Base-by-base conservation (phyloP, 2,113 vertebrate species). In the Sinocyclocheilus grahami region DNA sequence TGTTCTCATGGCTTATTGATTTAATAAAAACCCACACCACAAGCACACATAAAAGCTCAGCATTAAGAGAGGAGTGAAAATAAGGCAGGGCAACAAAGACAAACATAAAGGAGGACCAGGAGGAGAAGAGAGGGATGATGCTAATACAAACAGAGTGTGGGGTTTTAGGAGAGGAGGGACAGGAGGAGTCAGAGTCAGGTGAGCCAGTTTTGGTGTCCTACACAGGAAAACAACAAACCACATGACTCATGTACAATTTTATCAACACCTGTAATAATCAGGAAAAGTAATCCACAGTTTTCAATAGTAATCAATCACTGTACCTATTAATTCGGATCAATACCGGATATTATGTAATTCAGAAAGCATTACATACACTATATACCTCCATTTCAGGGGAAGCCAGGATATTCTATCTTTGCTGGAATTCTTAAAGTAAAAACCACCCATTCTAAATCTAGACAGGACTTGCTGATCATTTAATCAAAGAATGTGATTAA, bases 71-170 rank as follows among this genome's bases (percentile, higher is more conserved):
- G 33, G 37, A 12, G 37, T 42, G 22, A 11, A 72, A 18, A 71
- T 8, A 18, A 14, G 65, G 14, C 30, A 67, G 30, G 16, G 20
- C 48, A 48, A 22, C 55, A 60, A 20, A 53, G n/a, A 72, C 55
- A 42, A 30, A 30, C 3, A 86, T 18, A 5, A 37, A 37, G 5
- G 12, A 37, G 46, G 42, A 69, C 51, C 27, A 24, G 30, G 42
- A 78, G 22, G 22, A 62, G 67, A 58, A 84, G 13, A 48, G 37
- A 20, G 13, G n/a, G n/a, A 76, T 72, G 18, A 51, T 55, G 16
- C 51, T 85, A 60, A 94, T 96, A 99, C 98, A 97, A 93, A 99
- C 97, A 90, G 96, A 96, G 92, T 94, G 87, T 84, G 97, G 96
- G 91, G 95, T 95, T 94, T 96, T 97, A 92, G 97, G 96, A 92